These are phyloP conservation scores for Eretmodus cyanostictus DNA, from an alignment of 2,113 vertebrate genomes.

Conservation along the genomic window DNA sequence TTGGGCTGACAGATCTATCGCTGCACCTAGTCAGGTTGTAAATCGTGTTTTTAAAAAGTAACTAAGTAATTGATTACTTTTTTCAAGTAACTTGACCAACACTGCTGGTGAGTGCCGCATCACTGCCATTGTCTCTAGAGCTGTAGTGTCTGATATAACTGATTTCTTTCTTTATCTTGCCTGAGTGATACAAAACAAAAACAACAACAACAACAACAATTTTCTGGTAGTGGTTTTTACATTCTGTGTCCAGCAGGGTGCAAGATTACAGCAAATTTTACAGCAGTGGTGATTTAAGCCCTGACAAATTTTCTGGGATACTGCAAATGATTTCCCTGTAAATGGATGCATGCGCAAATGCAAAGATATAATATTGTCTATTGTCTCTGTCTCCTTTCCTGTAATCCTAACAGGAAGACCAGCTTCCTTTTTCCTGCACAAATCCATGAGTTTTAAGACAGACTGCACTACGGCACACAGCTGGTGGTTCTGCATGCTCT, in stretches of 20 bases:
- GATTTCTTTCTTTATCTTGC: not conserved
- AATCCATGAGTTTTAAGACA: not conserved
- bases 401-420: not conserved
- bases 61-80: too few species aligned
- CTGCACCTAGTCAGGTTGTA: too few species aligned
- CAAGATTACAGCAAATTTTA: not conserved
- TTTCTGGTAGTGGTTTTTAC: not conserved
- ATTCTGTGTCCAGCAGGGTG: not conserved
- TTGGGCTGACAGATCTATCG: too few species aligned
- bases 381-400: not conserved
- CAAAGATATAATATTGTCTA: not conserved
- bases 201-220: not conserved
- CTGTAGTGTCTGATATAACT: not conserved
- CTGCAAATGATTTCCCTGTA: not conserved
- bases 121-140: not conserved
- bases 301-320: fast-evolving
- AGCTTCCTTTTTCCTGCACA: not conserved
- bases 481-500: fast-evolving
- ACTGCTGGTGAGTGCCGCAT: not conserved
- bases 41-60: too few species aligned
- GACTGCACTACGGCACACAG: not conserved
- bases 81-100: too few species aligned
- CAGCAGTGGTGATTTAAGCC: not conserved
- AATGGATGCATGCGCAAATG: not conserved
- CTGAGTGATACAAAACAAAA: not conserved